Conservation (phyloP, 2,888 invertebrate species). For the Drosophila pegasa region DNA sequence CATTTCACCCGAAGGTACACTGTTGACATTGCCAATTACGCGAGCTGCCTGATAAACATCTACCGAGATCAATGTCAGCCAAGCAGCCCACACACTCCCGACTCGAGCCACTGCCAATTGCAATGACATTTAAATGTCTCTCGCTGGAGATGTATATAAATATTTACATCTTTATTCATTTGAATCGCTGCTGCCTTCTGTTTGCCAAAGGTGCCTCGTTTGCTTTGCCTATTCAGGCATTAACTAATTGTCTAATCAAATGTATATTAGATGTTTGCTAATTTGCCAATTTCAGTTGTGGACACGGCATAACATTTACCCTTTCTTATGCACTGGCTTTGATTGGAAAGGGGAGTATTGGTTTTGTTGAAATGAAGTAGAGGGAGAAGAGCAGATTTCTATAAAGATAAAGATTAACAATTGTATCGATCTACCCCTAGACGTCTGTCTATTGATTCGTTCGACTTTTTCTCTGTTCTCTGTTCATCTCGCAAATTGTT, state of each 20-base stretch:
- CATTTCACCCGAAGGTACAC: slow-evolving; percentile 36
- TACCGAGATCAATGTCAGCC: slow-evolving; percentile 66
- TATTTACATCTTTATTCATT: slow-evolving; percentile 27
- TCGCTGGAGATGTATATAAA: slow-evolving; percentile 1
- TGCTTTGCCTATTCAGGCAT: slow-evolving; percentile 57
- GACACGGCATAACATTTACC: slow-evolving; percentile 9
- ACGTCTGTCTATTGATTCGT: no score
- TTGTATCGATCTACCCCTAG: neutral
- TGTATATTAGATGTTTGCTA: slow-evolving; percentile 24
- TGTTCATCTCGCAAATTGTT: no score
- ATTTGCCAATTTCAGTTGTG: slow-evolving; percentile 40
- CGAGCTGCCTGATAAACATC: slow-evolving; percentile 41
- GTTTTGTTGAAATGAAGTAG: neutral
- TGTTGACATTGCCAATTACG: slow-evolving; percentile 69
- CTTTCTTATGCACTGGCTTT: neutral
- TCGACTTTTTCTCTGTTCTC: no score
- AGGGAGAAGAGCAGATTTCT: neutral
- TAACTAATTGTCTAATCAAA: slow-evolving; percentile 72
- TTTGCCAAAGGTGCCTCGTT: slow-evolving; percentile 59
- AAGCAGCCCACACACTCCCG: slow-evolving; percentile 56
- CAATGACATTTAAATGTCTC: slow-evolving; percentile 36
- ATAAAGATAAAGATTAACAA: no score
- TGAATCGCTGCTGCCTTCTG: slow-evolving; percentile 19
- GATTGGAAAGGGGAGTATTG: neutral
- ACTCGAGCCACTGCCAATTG: slow-evolving; percentile 18